phyloP scores from a whole-genome alignment of 2,797 vertebrate genomes.

The Xenops minutus region DNA sequence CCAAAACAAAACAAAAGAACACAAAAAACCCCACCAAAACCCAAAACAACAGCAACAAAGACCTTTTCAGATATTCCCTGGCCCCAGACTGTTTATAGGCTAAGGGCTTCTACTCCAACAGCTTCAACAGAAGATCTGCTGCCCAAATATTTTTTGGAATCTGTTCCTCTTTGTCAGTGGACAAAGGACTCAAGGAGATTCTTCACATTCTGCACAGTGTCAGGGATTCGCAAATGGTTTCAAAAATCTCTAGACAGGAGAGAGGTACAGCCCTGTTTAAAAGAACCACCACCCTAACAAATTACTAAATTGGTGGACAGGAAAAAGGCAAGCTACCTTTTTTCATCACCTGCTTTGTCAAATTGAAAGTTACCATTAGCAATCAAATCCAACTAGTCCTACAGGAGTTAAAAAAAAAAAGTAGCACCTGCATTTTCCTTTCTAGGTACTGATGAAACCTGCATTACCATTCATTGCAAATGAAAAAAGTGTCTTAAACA shows the following conservation, averaged over 20 bases:
- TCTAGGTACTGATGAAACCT: not conserved
- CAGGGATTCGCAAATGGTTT: not conserved
- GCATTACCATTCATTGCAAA: not conserved
- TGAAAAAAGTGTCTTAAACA: not conserved
- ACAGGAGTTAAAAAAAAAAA: not conserved
- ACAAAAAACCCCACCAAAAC: too few species aligned
- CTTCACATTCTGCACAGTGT: not conserved
- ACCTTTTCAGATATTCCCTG: slow-evolving; percentile 9
- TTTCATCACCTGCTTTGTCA: not conserved
- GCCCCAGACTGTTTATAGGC: not conserved
- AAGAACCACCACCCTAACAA: not conserved
- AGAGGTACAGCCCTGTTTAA: not conserved
- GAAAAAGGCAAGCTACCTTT: not conserved
- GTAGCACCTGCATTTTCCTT: not conserved
- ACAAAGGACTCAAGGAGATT: not conserved
- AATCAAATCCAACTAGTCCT: not conserved
- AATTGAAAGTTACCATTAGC: not conserved
- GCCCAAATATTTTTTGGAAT: not conserved
- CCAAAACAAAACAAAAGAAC: not conserved
- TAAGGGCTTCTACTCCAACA: not conserved
- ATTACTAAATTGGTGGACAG: not conserved
- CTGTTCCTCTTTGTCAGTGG: not conserved
- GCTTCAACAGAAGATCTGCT: not conserved
- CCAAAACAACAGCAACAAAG: not conserved
- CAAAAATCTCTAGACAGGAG: not conserved